Evolutionary conservation across 2,888 invertebrate species (phyloP).

Genomic region (Drosophila helvetica): DNA sequence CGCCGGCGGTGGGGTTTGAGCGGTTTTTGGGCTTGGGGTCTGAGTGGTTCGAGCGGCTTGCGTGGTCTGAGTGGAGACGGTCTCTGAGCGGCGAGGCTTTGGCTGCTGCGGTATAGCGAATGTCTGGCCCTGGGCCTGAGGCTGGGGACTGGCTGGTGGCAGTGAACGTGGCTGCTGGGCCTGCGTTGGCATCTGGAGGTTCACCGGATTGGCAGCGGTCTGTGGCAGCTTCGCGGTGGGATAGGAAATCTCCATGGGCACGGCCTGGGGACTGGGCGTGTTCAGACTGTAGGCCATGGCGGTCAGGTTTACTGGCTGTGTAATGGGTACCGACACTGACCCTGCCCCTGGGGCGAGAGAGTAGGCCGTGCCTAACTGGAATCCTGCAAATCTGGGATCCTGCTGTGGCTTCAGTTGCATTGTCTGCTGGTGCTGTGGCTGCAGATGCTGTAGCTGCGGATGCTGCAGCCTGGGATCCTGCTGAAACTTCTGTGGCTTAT

Average conservation of each 20-base stretch:
- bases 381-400: neutral
- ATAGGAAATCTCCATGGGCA: conserved; percentile 57
- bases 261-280: conserved; percentile 48
- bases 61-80: conserved; percentile 28
- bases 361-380: conserved; percentile 14
- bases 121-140: neutral
- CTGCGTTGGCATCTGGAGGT: neutral
- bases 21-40: conserved; percentile 15
- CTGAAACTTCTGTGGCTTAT: no score
- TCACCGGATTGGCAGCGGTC: neutral
- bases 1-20: neutral
- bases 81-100: conserved; percentile 38
- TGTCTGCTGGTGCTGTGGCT: neutral
- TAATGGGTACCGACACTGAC: neutral
- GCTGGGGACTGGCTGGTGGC: neutral
- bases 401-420: neutral
- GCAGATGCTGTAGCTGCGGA: neutral
- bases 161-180: neutral
- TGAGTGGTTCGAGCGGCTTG: no score
- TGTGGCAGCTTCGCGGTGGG: conserved; percentile 28
- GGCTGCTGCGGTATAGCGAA: conserved; percentile 33
- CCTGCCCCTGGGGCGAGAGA: conserved; percentile 17
- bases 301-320: conserved; percentile 33
- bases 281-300: conserved; percentile 47
- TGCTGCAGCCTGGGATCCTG: no score